Evolutionary conservation across 30 jellyfish, hydroid and myxozoan species (phyloP).

Genomic region (Pelagia noctiluca): DNA sequence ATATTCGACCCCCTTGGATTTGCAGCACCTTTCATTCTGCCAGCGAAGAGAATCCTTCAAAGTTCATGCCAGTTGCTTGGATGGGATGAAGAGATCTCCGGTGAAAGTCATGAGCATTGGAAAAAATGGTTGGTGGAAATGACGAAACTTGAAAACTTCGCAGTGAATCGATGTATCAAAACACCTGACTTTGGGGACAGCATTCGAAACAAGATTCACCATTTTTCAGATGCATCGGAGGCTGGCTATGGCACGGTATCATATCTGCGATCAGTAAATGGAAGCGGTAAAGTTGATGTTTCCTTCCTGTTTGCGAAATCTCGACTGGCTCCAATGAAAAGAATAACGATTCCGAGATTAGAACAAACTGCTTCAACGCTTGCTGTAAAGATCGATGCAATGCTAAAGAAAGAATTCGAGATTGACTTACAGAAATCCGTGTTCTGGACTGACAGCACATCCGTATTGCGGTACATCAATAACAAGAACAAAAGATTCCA

Average conservation of each 20-base stretch:
- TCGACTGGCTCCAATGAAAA: constrained; percentile 63
- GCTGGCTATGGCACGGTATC: constrained; percentile 67
- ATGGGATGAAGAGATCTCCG: constrained; percentile 56
- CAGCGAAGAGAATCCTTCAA: constrained; percentile 56
- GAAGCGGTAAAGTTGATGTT: constrained; percentile 24
- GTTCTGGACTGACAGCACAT: constrained; percentile 73
- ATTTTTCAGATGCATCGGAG: constrained; percentile 57
- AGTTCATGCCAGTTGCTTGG: constrained; percentile 10
- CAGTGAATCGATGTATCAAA: constrained; percentile 31
- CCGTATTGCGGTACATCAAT: constrained; percentile 57
- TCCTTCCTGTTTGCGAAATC: constrained; percentile 57
- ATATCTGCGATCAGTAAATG: constrained; percentile 35
- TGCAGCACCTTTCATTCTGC: constrained; percentile 51
- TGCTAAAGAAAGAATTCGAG: constrained; percentile 57
- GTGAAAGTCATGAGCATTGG: constrained; percentile 25
- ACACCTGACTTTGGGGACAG: constrained; percentile 21
- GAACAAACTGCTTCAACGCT: constrained; percentile 70
- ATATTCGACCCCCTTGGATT: constrained; percentile 71
- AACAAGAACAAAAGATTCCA: constrained; percentile 54
- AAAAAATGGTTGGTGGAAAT: constrained; percentile 23
- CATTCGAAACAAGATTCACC: constrained; percentile 35
- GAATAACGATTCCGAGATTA: constrained; percentile 53
- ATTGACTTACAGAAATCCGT: constrained; percentile 1
- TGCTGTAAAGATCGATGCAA: constrained; percentile 53
- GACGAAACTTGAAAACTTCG: constrained; percentile 32